These are phyloP conservation scores for Lasioglossum vierecki DNA, from an alignment of 2,888 invertebrate genomes.

Conservation along the genomic window DNA sequence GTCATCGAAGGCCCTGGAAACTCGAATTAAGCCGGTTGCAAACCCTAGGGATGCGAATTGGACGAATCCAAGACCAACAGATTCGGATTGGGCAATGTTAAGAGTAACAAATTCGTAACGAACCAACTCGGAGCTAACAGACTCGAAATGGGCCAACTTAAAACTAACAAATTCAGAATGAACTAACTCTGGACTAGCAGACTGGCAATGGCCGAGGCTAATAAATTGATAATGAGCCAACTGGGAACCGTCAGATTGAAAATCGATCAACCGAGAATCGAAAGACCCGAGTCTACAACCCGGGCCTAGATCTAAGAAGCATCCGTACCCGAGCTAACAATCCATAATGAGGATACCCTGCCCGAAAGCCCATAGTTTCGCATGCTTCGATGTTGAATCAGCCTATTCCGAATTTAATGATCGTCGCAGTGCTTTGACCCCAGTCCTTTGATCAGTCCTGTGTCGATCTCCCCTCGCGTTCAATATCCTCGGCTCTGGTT, in stretches of 20 bases:
- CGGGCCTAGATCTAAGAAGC: background rate
- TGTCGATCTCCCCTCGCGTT: background rate
- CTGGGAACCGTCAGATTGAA: background rate
- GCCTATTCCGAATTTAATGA: background rate
- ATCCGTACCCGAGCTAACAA: background rate
- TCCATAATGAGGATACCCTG: background rate
- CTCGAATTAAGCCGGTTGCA: background rate
- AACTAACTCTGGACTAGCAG: background rate
- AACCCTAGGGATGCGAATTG: background rate
- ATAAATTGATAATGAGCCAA: constrained; percentile 5
- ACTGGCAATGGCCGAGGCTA: background rate
- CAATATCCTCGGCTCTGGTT: background rate
- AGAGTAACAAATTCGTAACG: constrained; percentile 9
- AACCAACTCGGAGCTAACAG: background rate
- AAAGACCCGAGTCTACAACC: background rate
- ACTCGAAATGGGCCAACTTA: background rate
- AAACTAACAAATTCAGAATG: background rate
- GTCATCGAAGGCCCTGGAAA: background rate
- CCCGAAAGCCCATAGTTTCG: background rate
- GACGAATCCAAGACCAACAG: background rate
- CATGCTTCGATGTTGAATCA: background rate
- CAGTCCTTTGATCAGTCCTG: background rate
- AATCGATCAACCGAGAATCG: background rate
- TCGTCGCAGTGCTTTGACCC: background rate
- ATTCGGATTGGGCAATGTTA: background rate